Percentiles rank a stretch among this genome's conserved stretches.
Evolutionary conservation across 2,888 invertebrate genomes (phyloP).

Genomic region (Cabera pusaria): DNA sequence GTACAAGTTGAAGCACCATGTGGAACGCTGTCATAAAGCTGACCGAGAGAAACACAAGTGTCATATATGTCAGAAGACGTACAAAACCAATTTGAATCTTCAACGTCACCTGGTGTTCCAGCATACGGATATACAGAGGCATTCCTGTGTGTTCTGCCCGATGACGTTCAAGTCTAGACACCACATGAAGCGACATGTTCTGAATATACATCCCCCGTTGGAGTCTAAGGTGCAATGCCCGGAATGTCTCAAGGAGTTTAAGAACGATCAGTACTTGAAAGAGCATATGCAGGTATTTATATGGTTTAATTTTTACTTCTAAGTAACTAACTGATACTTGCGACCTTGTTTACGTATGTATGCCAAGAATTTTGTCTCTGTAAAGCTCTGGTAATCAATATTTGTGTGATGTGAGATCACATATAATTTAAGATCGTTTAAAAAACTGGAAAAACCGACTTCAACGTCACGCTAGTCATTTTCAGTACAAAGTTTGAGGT

Average conservation of each 20-base stretch:
- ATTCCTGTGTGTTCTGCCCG: constrained; percentile 71
- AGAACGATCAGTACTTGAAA: constrained; percentile 73
- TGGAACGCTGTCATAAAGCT: constrained; percentile 55
- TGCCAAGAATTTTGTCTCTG: too few relatives aligned
- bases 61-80: constrained; percentile 64
- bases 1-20: constrained; percentile 68
- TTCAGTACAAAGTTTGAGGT: too few relatives aligned
- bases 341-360: too few relatives aligned
- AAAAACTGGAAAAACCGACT: too few relatives aligned
- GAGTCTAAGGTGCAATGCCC: constrained; percentile 74
- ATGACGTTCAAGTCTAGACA: constrained; percentile 74
- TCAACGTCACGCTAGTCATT: too few relatives aligned
- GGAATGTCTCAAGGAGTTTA: constrained; percentile 72
- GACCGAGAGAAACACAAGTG: constrained; percentile 68
- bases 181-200: constrained; percentile 73
- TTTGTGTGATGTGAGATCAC: too few relatives aligned
- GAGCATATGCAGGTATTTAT: constrained; percentile 79
- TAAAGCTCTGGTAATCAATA: too few relatives aligned
- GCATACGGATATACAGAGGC: constrained; percentile 63
- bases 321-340: too few relatives aligned
- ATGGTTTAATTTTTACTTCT: too few relatives aligned
- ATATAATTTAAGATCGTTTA: too few relatives aligned
- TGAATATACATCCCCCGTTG: constrained; percentile 73
- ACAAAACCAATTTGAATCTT: constrained; percentile 65
- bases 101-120: constrained; percentile 68